Evolutionary conservation across 2,888 invertebrate genomes (phyloP).

Genomic region (Phengaris arion): DNA sequence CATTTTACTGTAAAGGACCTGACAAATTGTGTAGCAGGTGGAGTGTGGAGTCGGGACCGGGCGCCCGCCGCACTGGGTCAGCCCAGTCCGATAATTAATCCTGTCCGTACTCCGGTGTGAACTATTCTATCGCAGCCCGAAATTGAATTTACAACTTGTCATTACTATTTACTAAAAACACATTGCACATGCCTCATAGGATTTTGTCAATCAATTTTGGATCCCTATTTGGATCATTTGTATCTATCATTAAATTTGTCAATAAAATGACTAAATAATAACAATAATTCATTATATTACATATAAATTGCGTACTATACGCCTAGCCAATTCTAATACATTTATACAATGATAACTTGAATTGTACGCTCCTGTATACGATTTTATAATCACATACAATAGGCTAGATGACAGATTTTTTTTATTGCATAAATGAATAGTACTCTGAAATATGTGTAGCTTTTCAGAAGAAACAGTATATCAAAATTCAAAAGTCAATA

Average conservation of each 20-base stretch:
- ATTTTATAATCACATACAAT: no score
- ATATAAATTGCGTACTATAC: no score
- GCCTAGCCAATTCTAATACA: no score
- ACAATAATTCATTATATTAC: no score
- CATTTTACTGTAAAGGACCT: background rate
- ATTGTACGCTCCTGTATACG: no score
- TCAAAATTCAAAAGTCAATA: no score
- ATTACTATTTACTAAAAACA: slow-evolving; percentile 28
- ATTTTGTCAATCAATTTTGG: background rate
- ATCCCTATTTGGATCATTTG: background rate
- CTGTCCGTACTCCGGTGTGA: background rate
- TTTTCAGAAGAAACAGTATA: no score
- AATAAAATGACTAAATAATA: no score
- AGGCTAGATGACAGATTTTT: no score
- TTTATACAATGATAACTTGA: no score
- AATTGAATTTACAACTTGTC: slow-evolving; percentile 29
- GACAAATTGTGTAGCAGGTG: background rate
- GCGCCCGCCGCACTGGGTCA: background rate
- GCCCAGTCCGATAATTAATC: slow-evolving; percentile 23
- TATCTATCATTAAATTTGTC: background rate
- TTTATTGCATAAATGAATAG: no score
- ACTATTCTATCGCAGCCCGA: slow-evolving; percentile 22
- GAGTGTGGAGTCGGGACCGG: background rate
- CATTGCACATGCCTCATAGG: background rate
- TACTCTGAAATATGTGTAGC: no score